Base-by-base conservation (phyloP, 1,140 invertebrate genomes). In the Acyrthosiphon pisum region DNA sequence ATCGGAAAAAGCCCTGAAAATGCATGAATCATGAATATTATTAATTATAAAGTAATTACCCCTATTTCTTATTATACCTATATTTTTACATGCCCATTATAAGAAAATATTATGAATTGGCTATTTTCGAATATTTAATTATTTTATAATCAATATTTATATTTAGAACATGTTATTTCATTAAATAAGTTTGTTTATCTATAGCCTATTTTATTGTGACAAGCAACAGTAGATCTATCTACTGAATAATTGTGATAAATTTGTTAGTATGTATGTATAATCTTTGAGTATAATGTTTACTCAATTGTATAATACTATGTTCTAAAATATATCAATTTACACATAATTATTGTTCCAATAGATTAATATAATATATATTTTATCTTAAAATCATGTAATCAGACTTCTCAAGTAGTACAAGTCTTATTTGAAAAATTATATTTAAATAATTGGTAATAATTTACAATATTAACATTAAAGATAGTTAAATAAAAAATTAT, bases 401-500 rank as follows among this genome's bases (percentile, higher is more conserved):
- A 88, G 46, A 88, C 86, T 88, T 88, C 14, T 46, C 86, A 88
- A 88, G 8, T 88, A 50, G 14, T 46, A 83, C 8, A n/a, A 76
- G 20, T 83, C 22, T 83, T 83, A n/a, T 14, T n/a, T 76, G 14
- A 53, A 89, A 41, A 89, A 23, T 53, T 23, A 23, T 53, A 53
- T 53, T 53, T 53, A 22, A 53, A 53, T 53, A 53, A 41, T 89
- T 20, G 9, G 11, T 89, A 7, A 89, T 89, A 18, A 26, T 89
- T 56, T 89, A 56, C 23, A 89, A 56, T 14, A 37, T 88, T n/a
- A 48, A 48, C 18, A 48, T 87, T 87, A 2, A 48, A 87, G 35
- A 35, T 87, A 23, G 14, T 87, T 26, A 48, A 48, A 1, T 87
- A 87, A n/a, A 87, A n/a, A 87, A 18, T 7, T 84, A 26, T 26